Base-by-base conservation (phyloP, 35 echinoderm and acorn worm species). In the Apostichopus parvimensis region DNA sequence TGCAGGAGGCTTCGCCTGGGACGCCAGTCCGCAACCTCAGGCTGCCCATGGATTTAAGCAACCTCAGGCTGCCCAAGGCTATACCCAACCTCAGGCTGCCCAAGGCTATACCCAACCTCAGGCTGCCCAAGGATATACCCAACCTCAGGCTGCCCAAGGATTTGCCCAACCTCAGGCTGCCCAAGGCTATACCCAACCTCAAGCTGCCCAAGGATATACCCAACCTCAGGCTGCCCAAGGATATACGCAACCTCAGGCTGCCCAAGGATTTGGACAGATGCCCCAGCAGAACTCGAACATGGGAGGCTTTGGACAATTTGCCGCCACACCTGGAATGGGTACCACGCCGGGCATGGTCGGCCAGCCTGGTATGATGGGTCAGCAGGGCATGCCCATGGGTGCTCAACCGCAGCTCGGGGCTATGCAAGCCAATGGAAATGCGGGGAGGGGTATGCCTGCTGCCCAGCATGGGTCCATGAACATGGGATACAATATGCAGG, bases 401-500 rank as follows among this genome's bases (percentile, higher is more conserved):
- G 28, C 79, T 12, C 79, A 82, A 20, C 53, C 79, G 18, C 79
- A 82, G 79, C 53, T 82, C 13, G 79, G 79, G 4, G 52, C 34
- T 14, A 53, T 82, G 53, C 79, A 82, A 55, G 52, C 56, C 9
- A 82, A 82, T 82, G 79, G 79, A 82, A 57, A 57, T 82, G 79
- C 58, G 28, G 56, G 17, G 15, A 82, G 79, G 81, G 81, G 53
- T 58, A 5, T 5, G 54, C 81, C 81, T 25, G 8, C 81, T 6
- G 5, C 55, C 17, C 81, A 56, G 6, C 54, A 58, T n/a, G n/a
- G n/a, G n/a, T n/a, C n/a, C n/a, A n/a, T n/a, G 81, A 84, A 84
- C 81, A 84, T 84, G 81, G 81, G 81, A 5, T 84, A 84, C 53
- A 84, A 84, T 59, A 58, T 84, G 56, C 81, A 84, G 81, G 54